Conservation (phyloP, 1,140 invertebrate species). For the Diabrotica virgifera region DNA sequence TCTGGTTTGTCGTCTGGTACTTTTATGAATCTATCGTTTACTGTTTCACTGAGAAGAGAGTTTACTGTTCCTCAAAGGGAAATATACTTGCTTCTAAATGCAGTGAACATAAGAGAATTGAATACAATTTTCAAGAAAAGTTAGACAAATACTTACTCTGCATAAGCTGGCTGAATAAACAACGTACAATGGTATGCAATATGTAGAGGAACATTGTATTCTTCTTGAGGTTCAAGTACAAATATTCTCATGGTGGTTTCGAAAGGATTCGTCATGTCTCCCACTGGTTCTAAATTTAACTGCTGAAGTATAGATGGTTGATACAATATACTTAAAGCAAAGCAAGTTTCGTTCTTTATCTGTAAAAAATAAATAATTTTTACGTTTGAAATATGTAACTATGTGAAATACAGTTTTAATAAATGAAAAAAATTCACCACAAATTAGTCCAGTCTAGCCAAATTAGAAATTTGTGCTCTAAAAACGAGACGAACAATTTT, state of each 20-base stretch:
- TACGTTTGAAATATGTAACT: too few relatives aligned
- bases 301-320: constrained; percentile 67
- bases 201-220: constrained; percentile 72
- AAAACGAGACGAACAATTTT: too few relatives aligned
- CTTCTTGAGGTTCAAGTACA: constrained; percentile 69
- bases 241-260: constrained; percentile 69
- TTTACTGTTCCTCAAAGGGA: too few relatives aligned
- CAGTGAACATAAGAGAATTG: too few relatives aligned
- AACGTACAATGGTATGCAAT: constrained; percentile 79
- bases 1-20: too few relatives aligned
- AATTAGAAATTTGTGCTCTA: too few relatives aligned
- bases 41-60: too few relatives aligned
- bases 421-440: too few relatives aligned
- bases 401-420: too few relatives aligned
- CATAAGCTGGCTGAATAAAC: constrained; percentile 69
- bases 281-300: constrained; percentile 58
- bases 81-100: too few relatives aligned
- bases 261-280: constrained; percentile 72
- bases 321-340: constrained; percentile 71
- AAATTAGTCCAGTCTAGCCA: too few relatives aligned
- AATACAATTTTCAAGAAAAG: background rate
- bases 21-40: too few relatives aligned
- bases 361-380: constrained; percentile 40
- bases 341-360: constrained; percentile 76
- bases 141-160: constrained; percentile 56